Evolutionary conservation across 2,888 invertebrate genomes (phyloP).

Genomic region (Chalcosyrphus nemorum): DNA sequence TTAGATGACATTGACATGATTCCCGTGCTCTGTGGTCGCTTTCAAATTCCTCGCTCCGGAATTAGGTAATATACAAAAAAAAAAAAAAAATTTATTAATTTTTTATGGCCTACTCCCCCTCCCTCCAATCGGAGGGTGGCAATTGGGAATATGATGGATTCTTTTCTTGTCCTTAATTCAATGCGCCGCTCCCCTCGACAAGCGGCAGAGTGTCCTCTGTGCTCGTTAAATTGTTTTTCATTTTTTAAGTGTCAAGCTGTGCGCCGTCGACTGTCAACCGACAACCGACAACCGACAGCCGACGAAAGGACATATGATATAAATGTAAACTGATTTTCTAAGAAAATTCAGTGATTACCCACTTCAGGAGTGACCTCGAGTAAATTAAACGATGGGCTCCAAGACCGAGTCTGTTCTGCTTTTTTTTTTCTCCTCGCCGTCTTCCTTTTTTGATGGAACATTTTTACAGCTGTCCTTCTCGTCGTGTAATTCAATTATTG

Average conservation of each 20-base stretch:
- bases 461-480: slow-evolving; percentile 42
- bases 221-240: slow-evolving; percentile 47
- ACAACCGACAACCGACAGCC: neutral
- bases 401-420: neutral
- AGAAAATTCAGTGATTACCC: slow-evolving; percentile 54
- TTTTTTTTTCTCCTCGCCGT: neutral
- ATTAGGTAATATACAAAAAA: neutral
- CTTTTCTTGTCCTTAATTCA: neutral
- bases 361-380: slow-evolving; percentile 52
- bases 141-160: slow-evolving; percentile 41
- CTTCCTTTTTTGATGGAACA: neutral
- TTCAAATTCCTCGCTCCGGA: neutral
- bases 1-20: slow-evolving; percentile 47
- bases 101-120: slow-evolving; percentile 12
- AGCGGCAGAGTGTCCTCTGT: neutral
- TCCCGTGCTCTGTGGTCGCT: neutral
- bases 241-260: slow-evolving; percentile 55
- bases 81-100: slow-evolving; percentile 27
- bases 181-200: neutral
- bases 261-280: neutral
- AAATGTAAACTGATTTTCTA: slow-evolving; percentile 60
- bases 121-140: neutral
- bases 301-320: slow-evolving; percentile 36
- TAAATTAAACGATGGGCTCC: slow-evolving; percentile 48
- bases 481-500: slow-evolving; percentile 56